A percentile compares a stretch with the other conserved stretches of the same genome.
Evolutionary conservation across 2,888 invertebrate species (phyloP).

Genomic region (Notodonta dromedarius): DNA sequence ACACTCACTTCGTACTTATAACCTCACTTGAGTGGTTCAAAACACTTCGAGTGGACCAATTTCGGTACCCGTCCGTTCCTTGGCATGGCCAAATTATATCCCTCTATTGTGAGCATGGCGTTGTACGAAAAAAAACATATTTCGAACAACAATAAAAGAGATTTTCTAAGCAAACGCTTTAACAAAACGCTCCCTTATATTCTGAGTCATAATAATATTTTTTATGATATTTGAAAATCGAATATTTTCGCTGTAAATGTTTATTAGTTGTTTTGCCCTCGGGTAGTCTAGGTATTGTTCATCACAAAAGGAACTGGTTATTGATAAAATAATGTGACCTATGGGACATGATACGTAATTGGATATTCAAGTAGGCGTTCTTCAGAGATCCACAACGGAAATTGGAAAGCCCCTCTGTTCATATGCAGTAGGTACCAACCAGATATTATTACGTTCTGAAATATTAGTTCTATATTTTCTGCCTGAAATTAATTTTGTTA

Average conservation of each 20-base stretch:
- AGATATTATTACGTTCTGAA: not conserved
- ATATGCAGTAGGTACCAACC: not conserved
- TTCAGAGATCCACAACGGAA: not conserved
- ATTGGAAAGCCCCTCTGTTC: not conserved
- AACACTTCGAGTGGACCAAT: conserved; percentile 22
- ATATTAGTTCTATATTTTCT: too few species aligned
- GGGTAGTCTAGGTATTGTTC: not conserved
- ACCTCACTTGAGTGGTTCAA: not conserved
- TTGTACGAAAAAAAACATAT: conserved; percentile 30
- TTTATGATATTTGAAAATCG: conserved; percentile 1
- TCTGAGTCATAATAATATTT: not conserved
- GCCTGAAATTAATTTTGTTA: too few species aligned
- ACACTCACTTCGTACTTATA: not conserved
- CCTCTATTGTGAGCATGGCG: conserved; percentile 24
- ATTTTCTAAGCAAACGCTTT: conserved; percentile 20
- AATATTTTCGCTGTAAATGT: not conserved
- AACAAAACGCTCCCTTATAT: conserved; percentile 14
- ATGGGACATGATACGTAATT: not conserved
- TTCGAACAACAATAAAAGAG: conserved; percentile 26
- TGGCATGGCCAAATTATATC: conserved; percentile 26
- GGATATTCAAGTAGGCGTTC: not conserved
- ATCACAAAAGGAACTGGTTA: not conserved
- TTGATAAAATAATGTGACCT: not conserved
- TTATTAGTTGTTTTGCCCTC: not conserved
- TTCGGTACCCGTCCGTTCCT: conserved; percentile 19